Percentiles rank a stretch among this genome's conserved stretches.
These are phyloP conservation scores for Gymnosoma rotundatum DNA, from an alignment of 2,888 invertebrate species.

Conservation along the genomic window DNA sequence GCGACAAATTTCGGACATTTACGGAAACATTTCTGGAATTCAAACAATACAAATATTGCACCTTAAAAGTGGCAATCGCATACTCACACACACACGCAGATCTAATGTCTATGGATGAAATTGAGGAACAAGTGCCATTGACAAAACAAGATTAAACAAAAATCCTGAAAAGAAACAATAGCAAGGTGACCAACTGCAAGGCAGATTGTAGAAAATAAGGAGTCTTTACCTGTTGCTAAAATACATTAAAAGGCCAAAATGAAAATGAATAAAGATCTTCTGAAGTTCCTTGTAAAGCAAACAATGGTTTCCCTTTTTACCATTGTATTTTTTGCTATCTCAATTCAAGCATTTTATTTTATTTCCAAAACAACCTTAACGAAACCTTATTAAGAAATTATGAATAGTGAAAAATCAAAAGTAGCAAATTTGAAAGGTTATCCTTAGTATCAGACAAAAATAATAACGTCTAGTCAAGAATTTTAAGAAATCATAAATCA, in stretches of 20 bases:
- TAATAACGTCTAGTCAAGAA: constrained; percentile 34
- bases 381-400: constrained; percentile 35
- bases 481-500: too few relatives aligned
- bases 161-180: constrained; percentile 23
- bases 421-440: not conserved
- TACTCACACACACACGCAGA: not conserved
- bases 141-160: constrained; percentile 27
- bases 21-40: constrained; percentile 18
- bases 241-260: constrained; percentile 11
- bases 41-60: constrained; percentile 31
- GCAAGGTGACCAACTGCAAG: constrained; percentile 50
- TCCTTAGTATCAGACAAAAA: constrained; percentile 1
- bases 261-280: not conserved
- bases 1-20: constrained; percentile 52
- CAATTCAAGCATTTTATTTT: constrained; percentile 35
- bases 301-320: constrained; percentile 21
- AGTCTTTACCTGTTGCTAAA: constrained; percentile 11
- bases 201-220: constrained; percentile 11
- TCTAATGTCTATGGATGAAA: not conserved
- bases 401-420: constrained; percentile 3
- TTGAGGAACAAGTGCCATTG: constrained; percentile 9
- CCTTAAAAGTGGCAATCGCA: constrained; percentile 2
- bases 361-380: constrained; percentile 23
- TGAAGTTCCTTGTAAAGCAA: not conserved
- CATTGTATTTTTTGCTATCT: constrained; percentile 20